These are phyloP conservation scores for Erpobdella octoculata DNA, from an alignment of 2,888 invertebrate genomes.

Conservation along the genomic window DNA sequence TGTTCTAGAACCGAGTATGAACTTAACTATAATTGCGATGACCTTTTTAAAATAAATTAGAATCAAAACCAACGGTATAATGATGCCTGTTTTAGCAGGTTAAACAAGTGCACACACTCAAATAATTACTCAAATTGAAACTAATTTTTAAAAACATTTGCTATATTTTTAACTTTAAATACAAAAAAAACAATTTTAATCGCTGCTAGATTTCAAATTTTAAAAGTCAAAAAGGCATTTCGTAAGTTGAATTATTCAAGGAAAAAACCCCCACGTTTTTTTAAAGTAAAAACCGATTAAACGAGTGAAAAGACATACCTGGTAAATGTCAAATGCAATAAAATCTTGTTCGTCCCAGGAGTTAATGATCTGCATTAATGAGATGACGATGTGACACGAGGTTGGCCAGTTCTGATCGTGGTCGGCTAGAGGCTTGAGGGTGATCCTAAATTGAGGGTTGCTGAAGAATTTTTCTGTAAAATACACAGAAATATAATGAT, in stretches of 20 bases:
- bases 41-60: too few relatives aligned
- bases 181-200: not conserved
- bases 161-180: too few relatives aligned
- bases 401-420: not conserved
- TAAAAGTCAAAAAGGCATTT: not conserved
- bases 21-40: too few relatives aligned
- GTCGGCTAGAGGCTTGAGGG: constrained; percentile 36
- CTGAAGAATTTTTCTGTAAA: constrained; percentile 42
- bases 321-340: constrained; percentile 21
- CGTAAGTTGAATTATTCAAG: too few relatives aligned
- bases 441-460: constrained; percentile 48
- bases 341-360: constrained; percentile 24
- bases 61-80: too few relatives aligned
- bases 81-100: too few relatives aligned
- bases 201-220: not conserved
- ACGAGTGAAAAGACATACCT: not conserved
- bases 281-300: too few relatives aligned
- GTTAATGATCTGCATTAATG: constrained; percentile 31
- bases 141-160: too few relatives aligned
- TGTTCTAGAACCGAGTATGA: too few relatives aligned
- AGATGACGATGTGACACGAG: constrained; percentile 28
- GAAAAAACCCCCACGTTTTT: too few relatives aligned
- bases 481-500: not conserved
- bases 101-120: too few relatives aligned
- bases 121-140: too few relatives aligned